Conservation (phyloP, 2,113 vertebrate genomes). For the Podarcis muralis region DNA sequence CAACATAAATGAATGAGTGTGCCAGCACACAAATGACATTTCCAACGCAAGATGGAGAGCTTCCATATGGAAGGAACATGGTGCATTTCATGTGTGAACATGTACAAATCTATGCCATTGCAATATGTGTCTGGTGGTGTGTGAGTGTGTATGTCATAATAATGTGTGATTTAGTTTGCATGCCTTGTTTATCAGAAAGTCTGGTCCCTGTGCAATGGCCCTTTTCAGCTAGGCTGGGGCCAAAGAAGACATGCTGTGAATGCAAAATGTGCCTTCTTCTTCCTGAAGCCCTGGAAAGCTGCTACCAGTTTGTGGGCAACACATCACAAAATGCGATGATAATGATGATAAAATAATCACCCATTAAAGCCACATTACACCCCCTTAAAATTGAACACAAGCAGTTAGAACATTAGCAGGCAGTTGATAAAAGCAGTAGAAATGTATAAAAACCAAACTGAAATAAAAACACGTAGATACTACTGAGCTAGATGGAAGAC, state of each 20-base stretch:
- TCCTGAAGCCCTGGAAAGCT: neutral
- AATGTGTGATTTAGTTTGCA: neutral
- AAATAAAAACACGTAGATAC: too few relatives aligned
- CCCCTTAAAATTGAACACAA: too few relatives aligned
- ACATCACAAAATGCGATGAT: neutral
- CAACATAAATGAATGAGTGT: neutral
- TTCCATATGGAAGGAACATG: neutral
- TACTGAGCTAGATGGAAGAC: neutral
- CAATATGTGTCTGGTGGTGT: too few relatives aligned
- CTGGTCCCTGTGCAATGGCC: neutral
- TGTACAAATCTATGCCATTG: neutral
- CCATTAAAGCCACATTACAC: too few relatives aligned
- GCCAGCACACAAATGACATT: neutral
- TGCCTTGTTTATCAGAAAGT: neutral
- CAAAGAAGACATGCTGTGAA: neutral
- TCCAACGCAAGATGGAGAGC: neutral
- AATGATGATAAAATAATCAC: too few relatives aligned
- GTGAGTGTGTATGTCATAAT: neutral
- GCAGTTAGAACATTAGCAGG: too few relatives aligned
- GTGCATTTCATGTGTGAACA: neutral
- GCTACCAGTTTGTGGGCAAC: neutral
- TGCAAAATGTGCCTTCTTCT: neutral
- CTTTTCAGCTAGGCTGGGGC: neutral
- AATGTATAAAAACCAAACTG: too few relatives aligned
- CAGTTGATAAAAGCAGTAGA: too few relatives aligned